These are phyloP conservation scores for Beaufortia kweichowensis DNA, from an alignment of 2,113 vertebrate species.

Conservation along the genomic window DNA sequence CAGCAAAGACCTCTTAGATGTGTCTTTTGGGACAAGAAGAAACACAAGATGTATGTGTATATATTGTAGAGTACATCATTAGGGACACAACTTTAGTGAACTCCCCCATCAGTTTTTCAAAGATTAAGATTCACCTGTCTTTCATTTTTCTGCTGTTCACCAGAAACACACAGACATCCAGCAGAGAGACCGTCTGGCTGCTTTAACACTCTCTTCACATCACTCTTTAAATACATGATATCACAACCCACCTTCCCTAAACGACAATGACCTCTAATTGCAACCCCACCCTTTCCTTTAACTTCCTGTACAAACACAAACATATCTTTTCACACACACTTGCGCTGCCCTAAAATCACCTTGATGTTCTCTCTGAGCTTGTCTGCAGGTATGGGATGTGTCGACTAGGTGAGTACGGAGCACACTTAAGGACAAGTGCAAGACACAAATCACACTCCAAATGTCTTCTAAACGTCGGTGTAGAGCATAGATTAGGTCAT, in stretches of 20 bases:
- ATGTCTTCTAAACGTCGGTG: constrained; percentile 65
- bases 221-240: neutral
- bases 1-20: no score
- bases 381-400: constrained; percentile 9
- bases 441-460: constrained; percentile 60
- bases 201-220: neutral
- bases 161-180: neutral
- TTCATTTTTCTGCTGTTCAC: neutral
- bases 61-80: no score
- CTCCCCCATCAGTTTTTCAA: no score
- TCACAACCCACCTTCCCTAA: neutral
- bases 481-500: neutral
- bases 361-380: constrained; percentile 10
- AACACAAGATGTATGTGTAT: no score
- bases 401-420: neutral
- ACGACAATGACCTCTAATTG: neutral
- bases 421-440: constrained; percentile 59
- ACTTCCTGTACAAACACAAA: neutral
- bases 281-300: neutral
- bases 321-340: neutral
- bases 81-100: no score
- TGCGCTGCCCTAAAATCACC: neutral
- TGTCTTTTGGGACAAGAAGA: no score
- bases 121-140: no score
- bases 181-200: neutral